phyloP scores from a whole-genome alignment of 2,797 vertebrate genomes.

The Myripristis jacobus region DNA sequence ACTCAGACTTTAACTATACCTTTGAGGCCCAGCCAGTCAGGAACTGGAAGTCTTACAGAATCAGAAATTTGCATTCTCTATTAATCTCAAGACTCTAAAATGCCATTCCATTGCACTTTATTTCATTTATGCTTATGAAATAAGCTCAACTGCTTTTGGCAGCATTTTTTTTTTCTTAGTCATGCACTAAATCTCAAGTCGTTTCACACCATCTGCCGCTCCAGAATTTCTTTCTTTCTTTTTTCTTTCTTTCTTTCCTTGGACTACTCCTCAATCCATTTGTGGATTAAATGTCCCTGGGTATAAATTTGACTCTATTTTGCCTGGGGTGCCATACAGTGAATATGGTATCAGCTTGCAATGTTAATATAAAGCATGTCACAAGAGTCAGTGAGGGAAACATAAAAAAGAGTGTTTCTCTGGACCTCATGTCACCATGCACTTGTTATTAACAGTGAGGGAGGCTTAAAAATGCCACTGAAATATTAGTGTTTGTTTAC shows the following conservation, averaged over 20 bases:
- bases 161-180: conserved; percentile 73
- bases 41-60: conserved; percentile 53
- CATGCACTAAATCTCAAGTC: conserved; percentile 75
- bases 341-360: conserved; percentile 37
- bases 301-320: conserved; percentile 49
- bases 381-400: conserved; percentile 32
- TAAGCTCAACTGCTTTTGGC: conserved; percentile 71
- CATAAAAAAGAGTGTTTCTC: conserved; percentile 26
- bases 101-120: conserved; percentile 70
- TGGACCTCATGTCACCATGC: conserved; percentile 43
- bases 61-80: conserved; percentile 66
- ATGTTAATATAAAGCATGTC: conserved; percentile 39
- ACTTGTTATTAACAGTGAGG: conserved; percentile 43
- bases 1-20: conserved; percentile 45
- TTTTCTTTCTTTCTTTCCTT: conserved; percentile 33
- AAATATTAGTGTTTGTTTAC: conserved; percentile 39
- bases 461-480: conserved; percentile 31
- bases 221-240: conserved; percentile 51
- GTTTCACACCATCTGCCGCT: conserved; percentile 78
- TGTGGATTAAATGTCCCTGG: conserved; percentile 55
- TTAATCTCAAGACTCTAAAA: conserved; percentile 75
- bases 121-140: conserved; percentile 74
- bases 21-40: conserved; percentile 54
- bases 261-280: conserved; percentile 47
- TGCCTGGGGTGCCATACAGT: conserved; percentile 43